A percentile compares a stretch with the other conserved stretches of the same genome.
These are phyloP conservation scores for Ciconia boyciana DNA, from an alignment of 2,113 vertebrate genomes.

Conservation along the genomic window DNA sequence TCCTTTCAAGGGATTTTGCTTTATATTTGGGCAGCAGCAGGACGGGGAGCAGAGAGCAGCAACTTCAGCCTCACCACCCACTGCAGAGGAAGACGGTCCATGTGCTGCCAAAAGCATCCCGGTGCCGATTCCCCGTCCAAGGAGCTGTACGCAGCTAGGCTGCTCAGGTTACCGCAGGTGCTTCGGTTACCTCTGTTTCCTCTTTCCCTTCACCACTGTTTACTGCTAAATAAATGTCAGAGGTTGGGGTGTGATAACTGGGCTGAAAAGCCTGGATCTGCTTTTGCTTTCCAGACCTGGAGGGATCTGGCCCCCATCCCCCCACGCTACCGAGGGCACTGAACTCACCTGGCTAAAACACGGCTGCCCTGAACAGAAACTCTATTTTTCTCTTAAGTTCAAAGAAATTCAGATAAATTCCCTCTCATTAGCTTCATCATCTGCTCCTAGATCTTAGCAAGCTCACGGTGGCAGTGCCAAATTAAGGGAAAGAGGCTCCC, in stretches of 20 bases:
- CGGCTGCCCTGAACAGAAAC: not conserved
- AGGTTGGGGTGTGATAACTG: not conserved
- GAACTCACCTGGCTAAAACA: not conserved
- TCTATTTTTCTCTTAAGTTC: not conserved
- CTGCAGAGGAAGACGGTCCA: not conserved
- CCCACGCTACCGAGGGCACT: not conserved
- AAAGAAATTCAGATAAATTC: not conserved
- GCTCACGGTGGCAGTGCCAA: not conserved
- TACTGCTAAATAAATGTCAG: not conserved
- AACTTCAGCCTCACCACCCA: not conserved
- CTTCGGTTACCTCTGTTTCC: not conserved
- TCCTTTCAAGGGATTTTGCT: slow-evolving; percentile 32
- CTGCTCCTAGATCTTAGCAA: not conserved
- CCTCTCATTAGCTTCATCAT: not conserved
- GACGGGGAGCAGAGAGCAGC: not conserved
- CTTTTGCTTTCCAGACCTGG: not conserved
- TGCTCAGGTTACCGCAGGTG: not conserved
- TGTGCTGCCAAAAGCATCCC: not conserved
- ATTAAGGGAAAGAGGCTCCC: not conserved
- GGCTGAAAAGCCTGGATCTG: not conserved
- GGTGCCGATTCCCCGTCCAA: not conserved
- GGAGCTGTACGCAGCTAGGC: not conserved
- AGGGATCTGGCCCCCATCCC: not conserved
- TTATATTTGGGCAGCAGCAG: not conserved
- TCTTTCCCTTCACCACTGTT: not conserved